phyloP scores from a whole-genome alignment of 2,113 vertebrate genomes.

The Lophochroa leadbeateri region DNA sequence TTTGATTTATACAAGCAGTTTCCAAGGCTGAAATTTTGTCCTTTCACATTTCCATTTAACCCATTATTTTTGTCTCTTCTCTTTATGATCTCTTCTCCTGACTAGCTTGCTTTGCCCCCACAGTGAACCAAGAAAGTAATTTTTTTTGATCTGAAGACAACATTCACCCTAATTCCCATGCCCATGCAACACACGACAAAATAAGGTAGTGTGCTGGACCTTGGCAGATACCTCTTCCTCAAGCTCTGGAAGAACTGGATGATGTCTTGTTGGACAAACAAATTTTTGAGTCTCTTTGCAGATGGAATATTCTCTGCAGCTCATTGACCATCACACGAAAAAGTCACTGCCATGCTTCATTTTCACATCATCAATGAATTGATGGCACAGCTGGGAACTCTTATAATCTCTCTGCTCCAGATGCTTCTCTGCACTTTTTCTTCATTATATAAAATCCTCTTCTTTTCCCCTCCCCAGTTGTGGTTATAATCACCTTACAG shows the following conservation, averaged over 20 bases:
- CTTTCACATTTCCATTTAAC: neutral
- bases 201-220: neutral
- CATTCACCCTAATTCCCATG: neutral
- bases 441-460: neutral
- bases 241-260: neutral
- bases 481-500: neutral
- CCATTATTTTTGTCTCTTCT: neutral
- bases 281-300: neutral
- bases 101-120: neutral
- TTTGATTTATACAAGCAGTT: neutral
- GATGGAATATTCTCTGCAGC: neutral
- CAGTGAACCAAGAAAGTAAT: neutral
- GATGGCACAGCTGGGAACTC: neutral
- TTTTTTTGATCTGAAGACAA: neutral
- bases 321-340: neutral
- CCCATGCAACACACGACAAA: neutral
- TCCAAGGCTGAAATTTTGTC: neutral
- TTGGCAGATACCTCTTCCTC: neutral
- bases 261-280: neutral
- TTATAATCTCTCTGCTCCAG: neutral
- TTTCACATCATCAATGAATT: neutral
- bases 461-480: neutral
- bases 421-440: constrained; percentile 8
- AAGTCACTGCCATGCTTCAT: neutral
- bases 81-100: neutral